Base-by-base conservation (phyloP, 2,888 invertebrate species). In the Drosophila hamatofila region DNA sequence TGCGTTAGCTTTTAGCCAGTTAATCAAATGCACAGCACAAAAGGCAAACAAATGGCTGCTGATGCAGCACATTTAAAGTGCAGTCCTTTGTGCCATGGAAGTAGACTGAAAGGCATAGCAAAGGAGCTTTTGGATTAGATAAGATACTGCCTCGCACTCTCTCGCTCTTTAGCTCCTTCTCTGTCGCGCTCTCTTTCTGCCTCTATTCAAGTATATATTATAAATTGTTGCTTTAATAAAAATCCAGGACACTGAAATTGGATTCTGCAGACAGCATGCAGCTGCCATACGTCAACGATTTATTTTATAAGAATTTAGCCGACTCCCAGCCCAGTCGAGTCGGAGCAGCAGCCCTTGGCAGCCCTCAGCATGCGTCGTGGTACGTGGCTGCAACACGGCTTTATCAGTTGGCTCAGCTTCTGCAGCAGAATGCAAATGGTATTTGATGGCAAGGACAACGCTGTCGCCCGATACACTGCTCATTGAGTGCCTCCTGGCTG, bases 201-300 rank as follows among this genome's bases (percentile, higher is more conserved):
- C 23, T 27, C 18, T 49, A 6, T 37, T 33, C 21, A 33, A 49
- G 18, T 39, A 39, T 54, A 54, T 54, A 18, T 33, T 54, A 54
- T 54, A 56, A 56, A 21, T 42, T 33, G 30, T 42, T 83, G 64
- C 81, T 81, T 86, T 76, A 80, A 86, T 77, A 74, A 74, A 84
- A 84, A 78, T 76, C 58, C 80, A 62, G 72, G 61, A 52, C 46
- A 61, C 64, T 78, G 78, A 84, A 88, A 88, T 88, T 90, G 90
- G 79, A 87, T 88, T 87, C 72, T 57, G 35, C 54, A 35, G 51
- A 66, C 70, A 58, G 37, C 58, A 27, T 58, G 48, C 58, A 68
- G 72, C 66, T 71, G 70, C 72, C 71, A 76, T 80, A 76, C 78
- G 62, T 77, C 83, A 77, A 77, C 76, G 90, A 82, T 88, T 86